Evolutionary conservation across 2,797 vertebrate species (phyloP).

Genomic region (Helicolenus hilgendorfi): DNA sequence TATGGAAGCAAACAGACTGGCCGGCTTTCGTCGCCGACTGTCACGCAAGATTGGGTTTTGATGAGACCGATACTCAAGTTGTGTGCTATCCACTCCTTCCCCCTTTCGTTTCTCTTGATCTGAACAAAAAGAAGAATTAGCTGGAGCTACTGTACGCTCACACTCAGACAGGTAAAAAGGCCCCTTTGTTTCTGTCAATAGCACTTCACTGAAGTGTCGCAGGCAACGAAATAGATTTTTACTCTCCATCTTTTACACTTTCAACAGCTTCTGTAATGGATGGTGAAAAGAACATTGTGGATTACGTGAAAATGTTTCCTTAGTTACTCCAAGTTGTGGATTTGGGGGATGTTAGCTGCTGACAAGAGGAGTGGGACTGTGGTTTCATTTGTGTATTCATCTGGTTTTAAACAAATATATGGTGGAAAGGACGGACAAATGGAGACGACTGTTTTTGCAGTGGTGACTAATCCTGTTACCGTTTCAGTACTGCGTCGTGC

Average conservation of each 20-base stretch:
- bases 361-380: slow-evolving; percentile 23
- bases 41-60: slow-evolving; percentile 75
- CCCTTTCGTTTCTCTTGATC: slow-evolving; percentile 11
- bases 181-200: background rate
- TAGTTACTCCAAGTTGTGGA: slow-evolving; percentile 12
- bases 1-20: slow-evolving; percentile 71
- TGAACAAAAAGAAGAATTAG: slow-evolving; percentile 24
- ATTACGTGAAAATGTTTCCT: slow-evolving; percentile 13
- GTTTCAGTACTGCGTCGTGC: slow-evolving; percentile 8
- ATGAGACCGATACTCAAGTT: slow-evolving; percentile 71
- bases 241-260: background rate
- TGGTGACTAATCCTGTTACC: slow-evolving; percentile 63
- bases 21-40: slow-evolving; percentile 52
- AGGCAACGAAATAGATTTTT: background rate
- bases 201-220: background rate
- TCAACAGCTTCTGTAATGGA: background rate
- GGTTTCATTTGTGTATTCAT: slow-evolving; percentile 59
- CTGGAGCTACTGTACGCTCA: background rate
- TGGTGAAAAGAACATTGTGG: slow-evolving; percentile 10
- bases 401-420: slow-evolving; percentile 61
- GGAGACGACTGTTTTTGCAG: slow-evolving; percentile 41
- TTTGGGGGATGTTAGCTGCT: slow-evolving; percentile 29
- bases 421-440: slow-evolving; percentile 41
- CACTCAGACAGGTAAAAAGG: slow-evolving; percentile 40
- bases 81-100: slow-evolving; percentile 7